Percentiles rank a stretch among this genome's conserved stretches.
phyloP scores from a whole-genome alignment of 1,140 invertebrate genomes.

The Drosophila erecta region DNA sequence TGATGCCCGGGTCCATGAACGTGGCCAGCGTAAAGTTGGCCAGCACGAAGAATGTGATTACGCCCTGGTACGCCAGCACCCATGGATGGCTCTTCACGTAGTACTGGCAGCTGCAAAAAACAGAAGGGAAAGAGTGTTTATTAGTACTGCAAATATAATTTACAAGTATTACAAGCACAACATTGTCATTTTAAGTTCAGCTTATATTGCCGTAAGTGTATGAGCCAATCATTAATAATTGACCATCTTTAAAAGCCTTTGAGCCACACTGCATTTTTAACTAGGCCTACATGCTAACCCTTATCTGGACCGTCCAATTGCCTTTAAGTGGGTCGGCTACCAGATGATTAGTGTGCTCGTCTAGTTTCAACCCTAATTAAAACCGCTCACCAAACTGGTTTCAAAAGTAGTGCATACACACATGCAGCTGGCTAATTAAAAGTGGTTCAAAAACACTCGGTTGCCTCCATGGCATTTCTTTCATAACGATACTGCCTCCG shows the following conservation, averaged over 20 bases:
- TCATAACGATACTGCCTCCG: conserved; percentile 11
- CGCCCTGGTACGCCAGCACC: conserved; percentile 96
- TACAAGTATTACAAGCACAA: no score
- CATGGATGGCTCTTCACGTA: conserved; percentile 92
- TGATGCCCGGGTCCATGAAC: conserved; percentile 99
- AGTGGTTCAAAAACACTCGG: conserved; percentile 4
- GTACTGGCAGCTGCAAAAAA: conserved; percentile 92
- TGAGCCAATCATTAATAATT: background rate
- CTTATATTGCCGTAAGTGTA: background rate
- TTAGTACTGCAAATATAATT: conserved; percentile 9
- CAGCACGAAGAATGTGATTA: conserved; percentile 98
- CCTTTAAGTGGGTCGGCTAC: background rate
- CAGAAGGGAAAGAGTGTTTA: background rate
- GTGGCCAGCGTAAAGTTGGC: conserved; percentile 99
- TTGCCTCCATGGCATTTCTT: background rate
- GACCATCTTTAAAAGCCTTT: background rate
- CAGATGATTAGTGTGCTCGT: conserved; percentile 1
- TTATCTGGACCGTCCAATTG: background rate
- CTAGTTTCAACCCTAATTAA: conserved; percentile 5
- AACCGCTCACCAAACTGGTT: conserved; percentile 3
- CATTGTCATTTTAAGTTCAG: background rate
- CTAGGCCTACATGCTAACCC: background rate
- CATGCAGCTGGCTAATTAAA: background rate
- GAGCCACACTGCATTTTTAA: background rate
- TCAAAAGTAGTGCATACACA: background rate